Percentiles rank a stretch among this genome's conserved stretches.
phyloP scores from a whole-genome alignment of 2,797 vertebrate genomes.

The Ispidina lecontei region DNA sequence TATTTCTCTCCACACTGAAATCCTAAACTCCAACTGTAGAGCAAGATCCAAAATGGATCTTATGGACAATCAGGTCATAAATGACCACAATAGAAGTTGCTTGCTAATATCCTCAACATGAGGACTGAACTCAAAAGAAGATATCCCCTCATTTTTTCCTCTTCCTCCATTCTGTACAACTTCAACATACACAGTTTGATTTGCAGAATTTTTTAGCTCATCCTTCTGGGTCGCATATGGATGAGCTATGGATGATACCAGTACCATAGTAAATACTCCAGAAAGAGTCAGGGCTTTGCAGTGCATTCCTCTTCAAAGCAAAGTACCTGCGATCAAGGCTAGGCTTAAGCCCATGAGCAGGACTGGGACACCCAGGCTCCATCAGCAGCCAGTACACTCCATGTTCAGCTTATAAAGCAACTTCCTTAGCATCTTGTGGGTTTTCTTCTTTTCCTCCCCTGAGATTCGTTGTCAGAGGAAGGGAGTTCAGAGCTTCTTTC shows the following conservation, averaged over 20 bases:
- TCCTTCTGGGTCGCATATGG: neutral
- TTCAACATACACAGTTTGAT: neutral
- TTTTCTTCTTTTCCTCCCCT: neutral
- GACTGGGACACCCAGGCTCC: neutral
- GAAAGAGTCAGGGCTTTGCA: neutral
- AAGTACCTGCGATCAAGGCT: neutral
- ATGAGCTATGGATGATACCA: neutral
- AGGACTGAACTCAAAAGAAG: neutral
- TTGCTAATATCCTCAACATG: neutral
- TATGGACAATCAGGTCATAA: neutral
- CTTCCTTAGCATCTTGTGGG: neutral
- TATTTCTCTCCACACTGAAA: slow-evolving; percentile 29
- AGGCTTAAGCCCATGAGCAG: neutral
- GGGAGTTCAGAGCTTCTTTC: neutral
- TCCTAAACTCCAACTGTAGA: neutral
- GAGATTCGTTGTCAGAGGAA: neutral
- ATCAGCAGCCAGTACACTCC: neutral
- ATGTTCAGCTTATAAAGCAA: neutral
- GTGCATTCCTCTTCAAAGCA: neutral
- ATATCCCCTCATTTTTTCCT: neutral
- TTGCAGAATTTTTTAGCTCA: neutral
- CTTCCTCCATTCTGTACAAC: neutral
- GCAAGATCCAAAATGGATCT: neutral
- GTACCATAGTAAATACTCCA: neutral
- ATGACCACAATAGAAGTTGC: neutral